Evolutionary conservation across 2,113 vertebrate species (phyloP), one percentile per base, ranked within the genome.

Genomic region (Stegostoma tigrinum): DNA sequence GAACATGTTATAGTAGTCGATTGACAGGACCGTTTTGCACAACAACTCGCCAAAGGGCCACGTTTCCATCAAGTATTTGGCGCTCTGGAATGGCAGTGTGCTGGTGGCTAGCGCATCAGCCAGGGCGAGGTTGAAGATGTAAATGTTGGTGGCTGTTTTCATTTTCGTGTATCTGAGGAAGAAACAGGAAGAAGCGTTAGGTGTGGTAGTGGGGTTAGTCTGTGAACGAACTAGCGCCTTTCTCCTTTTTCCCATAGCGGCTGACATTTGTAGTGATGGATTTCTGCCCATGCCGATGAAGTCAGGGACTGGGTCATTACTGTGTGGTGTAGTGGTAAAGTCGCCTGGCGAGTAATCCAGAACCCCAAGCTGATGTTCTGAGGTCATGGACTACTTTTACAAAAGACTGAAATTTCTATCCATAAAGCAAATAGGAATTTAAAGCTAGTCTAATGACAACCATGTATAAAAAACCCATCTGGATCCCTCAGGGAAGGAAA

Each of bases 1-100:
- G 97, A 99, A 99, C 99, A 99, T 99, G 96, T 99, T 99, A 98
- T 99, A 99, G 98, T 99, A 99, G 97, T 99, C 99, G 0, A 99
- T 99, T 97, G 98, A 99, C 5, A 99, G 98, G 96, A 99, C 98
- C 0, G 97, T 96, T 96, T 99, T 99, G 96, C 99, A 99, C 96
- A 99, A 96, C 83, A 98, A 97, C 96, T 99, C 97, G 10, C 99
- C 99, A 0, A 99, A 99, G 0, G 99, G 99, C 99, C 99, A 99
- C 0, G 98, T 99, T 96, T 97, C 97, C 99, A 99, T 98, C 96
- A 99, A 97, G 97, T 99, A 99, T 96, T 99, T 99, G 96, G 99
- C 97, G 0, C 99, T 99, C 97, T 99, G 99, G 97, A 99, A 99
- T 95, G 99, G 99, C 96, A 99, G 97, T 0, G 99, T 99, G 97